phyloP scores from a whole-genome alignment of 92 coral and sea anemone species.

The Umimayanthus chanpuru region DNA sequence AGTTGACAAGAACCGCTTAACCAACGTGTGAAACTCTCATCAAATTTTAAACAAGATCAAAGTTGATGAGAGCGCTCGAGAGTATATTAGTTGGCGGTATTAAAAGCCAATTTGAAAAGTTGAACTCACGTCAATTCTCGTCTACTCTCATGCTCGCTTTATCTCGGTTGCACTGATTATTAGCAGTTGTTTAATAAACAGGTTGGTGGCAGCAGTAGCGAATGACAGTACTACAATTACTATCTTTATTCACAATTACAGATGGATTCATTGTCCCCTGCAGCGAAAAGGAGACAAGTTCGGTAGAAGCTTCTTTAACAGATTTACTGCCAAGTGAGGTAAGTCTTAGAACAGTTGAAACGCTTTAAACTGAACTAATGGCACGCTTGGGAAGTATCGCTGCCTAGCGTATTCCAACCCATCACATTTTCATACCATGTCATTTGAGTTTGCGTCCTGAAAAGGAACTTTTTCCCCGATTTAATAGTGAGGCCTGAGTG shows the following conservation, averaged over 20 bases:
- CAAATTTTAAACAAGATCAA: too few species aligned
- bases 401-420: background rate
- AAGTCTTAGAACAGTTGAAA: background rate
- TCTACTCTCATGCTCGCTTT: too few species aligned
- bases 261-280: constrained; percentile 83
- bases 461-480: background rate
- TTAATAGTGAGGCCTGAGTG: too few species aligned
- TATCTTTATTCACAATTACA: constrained; percentile 28
- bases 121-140: too few species aligned
- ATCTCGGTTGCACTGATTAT: too few species aligned
- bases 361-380: too few species aligned
- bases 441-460: background rate
- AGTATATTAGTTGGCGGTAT: too few species aligned
- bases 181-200: too few species aligned
- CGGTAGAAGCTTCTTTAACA: constrained; percentile 55
- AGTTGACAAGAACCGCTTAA: too few species aligned
- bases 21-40: too few species aligned
- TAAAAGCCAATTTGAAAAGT: too few species aligned
- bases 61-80: too few species aligned
- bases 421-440: background rate
- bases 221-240: background rate
- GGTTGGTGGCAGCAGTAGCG: background rate
- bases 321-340: constrained; percentile 90
- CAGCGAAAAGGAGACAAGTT: constrained; percentile 49
- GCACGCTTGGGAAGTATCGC: background rate